Conservation (phyloP, 2,113 vertebrate species). For the Phasianus colchicus region DNA sequence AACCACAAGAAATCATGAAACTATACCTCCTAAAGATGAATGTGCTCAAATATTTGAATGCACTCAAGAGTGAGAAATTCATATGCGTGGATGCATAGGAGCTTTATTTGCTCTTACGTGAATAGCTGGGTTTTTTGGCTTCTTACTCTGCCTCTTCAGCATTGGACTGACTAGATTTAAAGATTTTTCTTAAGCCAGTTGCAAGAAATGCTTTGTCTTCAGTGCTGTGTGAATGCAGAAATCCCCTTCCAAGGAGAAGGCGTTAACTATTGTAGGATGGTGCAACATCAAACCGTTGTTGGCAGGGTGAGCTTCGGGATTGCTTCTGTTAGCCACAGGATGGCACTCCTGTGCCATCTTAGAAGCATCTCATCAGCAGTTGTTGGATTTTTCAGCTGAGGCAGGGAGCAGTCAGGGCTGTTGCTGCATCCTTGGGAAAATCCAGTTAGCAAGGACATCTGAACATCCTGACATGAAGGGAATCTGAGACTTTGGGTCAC, state of each 20-base stretch:
- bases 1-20: not conserved
- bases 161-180: not conserved
- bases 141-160: not conserved
- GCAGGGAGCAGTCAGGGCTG: not conserved
- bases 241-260: not conserved
- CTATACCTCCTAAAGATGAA: not conserved
- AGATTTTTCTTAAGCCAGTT: not conserved
- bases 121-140: not conserved
- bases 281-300: accelerated
- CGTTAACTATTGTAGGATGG: too few species aligned
- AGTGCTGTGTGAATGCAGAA: not conserved
- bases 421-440: not conserved
- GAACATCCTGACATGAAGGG: not conserved
- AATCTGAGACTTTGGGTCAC: not conserved
- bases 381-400: not conserved
- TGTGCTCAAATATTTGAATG: not conserved
- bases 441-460: not conserved
- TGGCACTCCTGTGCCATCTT: conserved; percentile 45
- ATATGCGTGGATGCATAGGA: not conserved
- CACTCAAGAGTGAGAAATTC: not conserved
- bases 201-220: not conserved
- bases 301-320: not conserved
- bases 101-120: not conserved
- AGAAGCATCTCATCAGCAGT: not conserved
- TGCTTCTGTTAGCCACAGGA: conserved; percentile 27